Percentiles rank a stretch among this genome's conserved stretches.
These are phyloP conservation scores for Steinernema feltiae DNA, from an alignment of 1,140 invertebrate species.

Conservation along the genomic window DNA sequence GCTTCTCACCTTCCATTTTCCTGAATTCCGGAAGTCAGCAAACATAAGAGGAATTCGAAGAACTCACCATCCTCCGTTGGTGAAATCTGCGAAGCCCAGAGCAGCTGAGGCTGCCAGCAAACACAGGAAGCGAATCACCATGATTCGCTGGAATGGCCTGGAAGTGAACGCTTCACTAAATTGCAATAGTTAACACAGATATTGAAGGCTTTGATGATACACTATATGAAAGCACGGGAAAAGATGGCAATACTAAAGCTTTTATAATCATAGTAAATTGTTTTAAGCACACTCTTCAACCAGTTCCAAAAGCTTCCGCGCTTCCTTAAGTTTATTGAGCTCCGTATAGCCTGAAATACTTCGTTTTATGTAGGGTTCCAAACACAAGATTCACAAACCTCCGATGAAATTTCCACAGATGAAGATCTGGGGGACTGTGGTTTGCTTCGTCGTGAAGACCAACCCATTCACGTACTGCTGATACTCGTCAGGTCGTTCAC, in stretches of 20 bases:
- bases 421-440: slow-evolving; percentile 38
- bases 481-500: slow-evolving; percentile 18
- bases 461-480: slow-evolving; percentile 33
- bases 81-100: slow-evolving; percentile 5
- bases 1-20: slow-evolving; percentile 44
- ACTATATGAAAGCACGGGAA: too few relatives aligned
- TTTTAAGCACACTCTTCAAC: slow-evolving; percentile 3
- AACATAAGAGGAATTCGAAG: background rate
- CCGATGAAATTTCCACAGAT: slow-evolving; percentile 35
- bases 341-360: slow-evolving; percentile 1
- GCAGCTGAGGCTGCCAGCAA: background rate
- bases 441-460: slow-evolving; percentile 26
- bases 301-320: background rate
- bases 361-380: too few relatives aligned
- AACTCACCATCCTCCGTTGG: slow-evolving; percentile 39
- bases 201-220: too few relatives aligned
- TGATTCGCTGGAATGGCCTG: background rate
- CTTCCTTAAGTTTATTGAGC: background rate
- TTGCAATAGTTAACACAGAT: too few relatives aligned
- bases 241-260: background rate
- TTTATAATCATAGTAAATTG: background rate
- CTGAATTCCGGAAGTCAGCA: slow-evolving; percentile 41
- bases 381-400: background rate
- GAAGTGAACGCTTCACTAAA: too few relatives aligned
- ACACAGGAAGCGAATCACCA: background rate